phyloP scores from a whole-genome alignment of 2,113 vertebrate species.

The Tragelaphus imberbis region DNA sequence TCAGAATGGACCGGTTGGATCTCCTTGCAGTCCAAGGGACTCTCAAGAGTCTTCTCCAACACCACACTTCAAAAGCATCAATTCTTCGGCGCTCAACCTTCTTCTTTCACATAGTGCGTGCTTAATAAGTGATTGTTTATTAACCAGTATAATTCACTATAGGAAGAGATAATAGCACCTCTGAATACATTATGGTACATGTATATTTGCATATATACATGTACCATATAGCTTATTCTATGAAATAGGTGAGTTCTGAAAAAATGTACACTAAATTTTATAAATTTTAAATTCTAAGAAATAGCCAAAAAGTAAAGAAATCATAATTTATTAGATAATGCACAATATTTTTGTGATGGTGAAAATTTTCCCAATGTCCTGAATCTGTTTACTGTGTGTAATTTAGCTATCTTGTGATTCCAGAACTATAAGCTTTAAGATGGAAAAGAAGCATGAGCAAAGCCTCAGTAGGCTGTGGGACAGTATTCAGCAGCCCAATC shows the following conservation, averaged over 20 bases:
- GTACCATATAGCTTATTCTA: not conserved
- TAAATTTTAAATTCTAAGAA: not conserved
- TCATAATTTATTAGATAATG: not conserved
- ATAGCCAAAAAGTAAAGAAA: not conserved
- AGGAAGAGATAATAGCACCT: not conserved
- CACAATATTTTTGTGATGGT: not conserved
- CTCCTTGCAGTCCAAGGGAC: too few species aligned
- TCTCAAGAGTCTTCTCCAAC: too few species aligned
- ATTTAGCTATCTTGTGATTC: not conserved
- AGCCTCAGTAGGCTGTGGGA: not conserved
- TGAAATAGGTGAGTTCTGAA: not conserved
- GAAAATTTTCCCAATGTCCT: not conserved
- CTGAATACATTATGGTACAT: not conserved
- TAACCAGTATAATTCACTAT: not conserved
- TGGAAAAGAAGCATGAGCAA: not conserved
- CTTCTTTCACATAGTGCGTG: not conserved
- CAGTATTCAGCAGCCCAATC: not conserved
- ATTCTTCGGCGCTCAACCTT: too few species aligned
- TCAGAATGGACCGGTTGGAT: too few species aligned
- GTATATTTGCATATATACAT: not conserved
- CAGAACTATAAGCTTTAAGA: not conserved
- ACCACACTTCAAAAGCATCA: too few species aligned
- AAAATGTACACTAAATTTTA: not conserved
- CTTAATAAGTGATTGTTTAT: not conserved
- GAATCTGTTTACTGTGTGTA: not conserved